Evolutionary conservation across 2,113 vertebrate species (phyloP).

Genomic region (Ictalurus furcatus): DNA sequence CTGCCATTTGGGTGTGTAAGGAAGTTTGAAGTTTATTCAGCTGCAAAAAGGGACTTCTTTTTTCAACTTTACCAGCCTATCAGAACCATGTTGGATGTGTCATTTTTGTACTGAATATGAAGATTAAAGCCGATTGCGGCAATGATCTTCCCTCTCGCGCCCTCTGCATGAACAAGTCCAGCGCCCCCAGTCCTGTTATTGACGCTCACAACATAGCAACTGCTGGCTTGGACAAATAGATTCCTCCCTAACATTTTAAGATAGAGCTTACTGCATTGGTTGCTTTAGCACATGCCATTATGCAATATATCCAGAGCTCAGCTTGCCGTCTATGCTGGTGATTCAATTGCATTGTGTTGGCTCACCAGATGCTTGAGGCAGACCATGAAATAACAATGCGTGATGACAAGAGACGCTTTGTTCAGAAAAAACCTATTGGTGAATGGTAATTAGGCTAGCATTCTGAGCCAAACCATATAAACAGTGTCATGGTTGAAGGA

Average conservation of each 20-base stretch:
- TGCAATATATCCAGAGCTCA: slow-evolving; percentile 68
- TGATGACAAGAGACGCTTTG: slow-evolving; percentile 42
- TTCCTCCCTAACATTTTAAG: slow-evolving; percentile 63
- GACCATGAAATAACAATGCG: slow-evolving; percentile 46
- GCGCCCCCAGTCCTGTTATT: not conserved
- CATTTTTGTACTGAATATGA: not conserved
- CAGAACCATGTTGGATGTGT: not conserved
- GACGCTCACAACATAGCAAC: slow-evolving; percentile 46
- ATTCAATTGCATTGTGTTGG: slow-evolving; percentile 66
- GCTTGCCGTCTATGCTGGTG: slow-evolving; percentile 57
- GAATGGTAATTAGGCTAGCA: slow-evolving; percentile 6
- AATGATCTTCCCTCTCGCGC: not conserved
- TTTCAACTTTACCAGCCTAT: not conserved
- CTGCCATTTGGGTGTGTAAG: not conserved
- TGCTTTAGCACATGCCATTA: slow-evolving; percentile 66
- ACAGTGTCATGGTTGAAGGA: not conserved
- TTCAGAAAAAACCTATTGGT: slow-evolving; percentile 35
- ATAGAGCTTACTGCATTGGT: slow-evolving; percentile 66
- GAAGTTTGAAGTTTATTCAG: slow-evolving; percentile 1
- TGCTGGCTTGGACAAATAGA: slow-evolving; percentile 63
- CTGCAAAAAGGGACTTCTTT: not conserved
- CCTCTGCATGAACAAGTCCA: slow-evolving; percentile 13
- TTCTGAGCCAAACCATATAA: not conserved
- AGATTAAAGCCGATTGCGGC: not conserved
- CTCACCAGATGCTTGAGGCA: slow-evolving; percentile 53